phyloP scores from a whole-genome alignment of 1,140 invertebrate genomes.

The Pogonomyrmex californicus region DNA sequence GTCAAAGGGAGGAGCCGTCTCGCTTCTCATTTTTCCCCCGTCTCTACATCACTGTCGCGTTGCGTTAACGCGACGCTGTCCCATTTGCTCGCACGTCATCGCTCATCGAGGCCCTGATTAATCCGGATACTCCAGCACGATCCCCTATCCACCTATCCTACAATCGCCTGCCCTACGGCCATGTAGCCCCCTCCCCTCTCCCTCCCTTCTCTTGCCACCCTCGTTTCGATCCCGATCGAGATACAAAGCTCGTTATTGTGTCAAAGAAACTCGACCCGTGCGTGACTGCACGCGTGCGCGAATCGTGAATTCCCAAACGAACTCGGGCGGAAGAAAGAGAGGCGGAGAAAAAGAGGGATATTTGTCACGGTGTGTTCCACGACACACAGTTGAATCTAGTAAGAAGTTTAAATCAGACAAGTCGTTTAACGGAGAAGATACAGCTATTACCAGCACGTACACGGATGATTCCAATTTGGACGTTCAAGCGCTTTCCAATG shows the following conservation, averaged over 20 bases:
- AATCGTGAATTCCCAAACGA: slow-evolving; percentile 66
- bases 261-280: slow-evolving; percentile 53
- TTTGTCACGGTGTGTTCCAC: not conserved
- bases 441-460: not conserved
- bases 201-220: too few species aligned
- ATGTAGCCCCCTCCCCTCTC: too few species aligned
- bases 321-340: not conserved
- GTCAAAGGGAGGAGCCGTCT: slow-evolving; percentile 53
- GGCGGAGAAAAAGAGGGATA: not conserved
- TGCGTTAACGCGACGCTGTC: slow-evolving; percentile 72
- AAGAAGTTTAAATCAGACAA: slow-evolving; percentile 5
- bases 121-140: slow-evolving; percentile 42
- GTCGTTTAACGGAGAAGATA: not conserved
- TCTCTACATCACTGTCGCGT: slow-evolving; percentile 78
- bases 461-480: not conserved
- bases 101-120: slow-evolving; percentile 65
- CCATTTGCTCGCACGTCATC: slow-evolving; percentile 70
- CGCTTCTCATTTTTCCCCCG: slow-evolving; percentile 75
- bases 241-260: slow-evolving; percentile 59
- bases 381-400: not conserved
- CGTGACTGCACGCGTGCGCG: slow-evolving; percentile 48
- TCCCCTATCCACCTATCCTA: slow-evolving; percentile 34
- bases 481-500: not conserved
- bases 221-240: not conserved
- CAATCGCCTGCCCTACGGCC: not conserved